phyloP scores from a whole-genome alignment of 2,113 vertebrate species.

The Passer montanus region DNA sequence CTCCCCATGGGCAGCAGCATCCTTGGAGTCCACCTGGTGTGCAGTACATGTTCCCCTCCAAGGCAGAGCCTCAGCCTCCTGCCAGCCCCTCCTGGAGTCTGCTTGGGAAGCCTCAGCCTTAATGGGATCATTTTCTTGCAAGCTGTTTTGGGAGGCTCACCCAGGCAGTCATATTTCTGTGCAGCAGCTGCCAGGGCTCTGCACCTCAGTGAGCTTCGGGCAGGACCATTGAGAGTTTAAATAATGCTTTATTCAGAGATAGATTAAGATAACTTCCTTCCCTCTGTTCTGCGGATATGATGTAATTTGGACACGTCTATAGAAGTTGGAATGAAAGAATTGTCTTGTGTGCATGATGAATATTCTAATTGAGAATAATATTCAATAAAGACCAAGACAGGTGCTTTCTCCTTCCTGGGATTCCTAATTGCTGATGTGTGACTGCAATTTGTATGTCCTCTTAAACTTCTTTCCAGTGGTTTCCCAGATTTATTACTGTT shows the following conservation, averaged over 20 bases:
- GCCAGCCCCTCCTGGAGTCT: not conserved
- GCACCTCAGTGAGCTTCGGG: conserved; percentile 16
- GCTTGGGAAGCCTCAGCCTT: not conserved
- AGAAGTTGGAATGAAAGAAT: conserved; percentile 46
- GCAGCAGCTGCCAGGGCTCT: conserved; percentile 34
- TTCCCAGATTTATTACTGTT: conserved; percentile 56
- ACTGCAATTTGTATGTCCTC: conserved; percentile 49
- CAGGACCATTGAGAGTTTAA: conserved; percentile 36
- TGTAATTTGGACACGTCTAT: conserved; percentile 29
- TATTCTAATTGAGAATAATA: conserved; percentile 64
- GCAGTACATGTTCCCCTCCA: not conserved
- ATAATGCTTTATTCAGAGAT: conserved; percentile 32
- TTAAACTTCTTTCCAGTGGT: conserved; percentile 48
- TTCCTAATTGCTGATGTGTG: conserved; percentile 65
- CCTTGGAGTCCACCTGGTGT: not conserved
- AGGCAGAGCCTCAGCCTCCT: not conserved
- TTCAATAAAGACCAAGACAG: conserved; percentile 53
- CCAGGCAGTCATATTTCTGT: not conserved
- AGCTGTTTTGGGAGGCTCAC: conserved; percentile 43
- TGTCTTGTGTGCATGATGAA: conserved; percentile 54
- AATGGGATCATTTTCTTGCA: conserved; percentile 26
- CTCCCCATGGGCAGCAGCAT: not conserved
- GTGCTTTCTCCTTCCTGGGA: conserved; percentile 58
- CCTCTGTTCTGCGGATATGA: conserved; percentile 44
- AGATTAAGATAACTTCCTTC: conserved; percentile 60